Evolutionary conservation across 2,797 vertebrate genomes (phyloP).

Genomic region (Brotula barbata): DNA sequence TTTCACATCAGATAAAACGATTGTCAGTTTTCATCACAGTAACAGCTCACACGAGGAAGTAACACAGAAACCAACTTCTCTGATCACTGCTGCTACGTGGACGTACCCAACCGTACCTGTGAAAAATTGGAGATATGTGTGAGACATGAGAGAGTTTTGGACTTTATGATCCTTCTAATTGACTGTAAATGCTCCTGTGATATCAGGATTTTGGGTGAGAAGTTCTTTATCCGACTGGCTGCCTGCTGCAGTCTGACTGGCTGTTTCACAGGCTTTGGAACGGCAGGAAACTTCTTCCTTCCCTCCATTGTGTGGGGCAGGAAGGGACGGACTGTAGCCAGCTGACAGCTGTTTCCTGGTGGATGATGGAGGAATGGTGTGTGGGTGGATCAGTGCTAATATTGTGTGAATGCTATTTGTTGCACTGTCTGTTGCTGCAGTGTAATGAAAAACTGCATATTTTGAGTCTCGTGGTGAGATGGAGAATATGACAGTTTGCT

Average conservation of each 20-base stretch:
- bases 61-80: no score
- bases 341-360: conserved; percentile 84
- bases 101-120: no score
- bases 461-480: conserved; percentile 1
- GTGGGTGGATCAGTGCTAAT: conserved; percentile 35
- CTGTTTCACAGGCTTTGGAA: conserved; percentile 46
- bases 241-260: conserved; percentile 28
- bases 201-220: conserved; percentile 32
- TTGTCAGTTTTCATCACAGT: no score
- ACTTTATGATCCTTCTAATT: conserved; percentile 5
- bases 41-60: no score
- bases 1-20: no score
- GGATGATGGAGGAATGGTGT: conserved; percentile 67
- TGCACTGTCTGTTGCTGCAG: conserved; percentile 12
- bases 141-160: no score
- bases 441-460: conserved; percentile 23
- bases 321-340: conserved; percentile 85
- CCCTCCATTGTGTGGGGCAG: conserved; percentile 89
- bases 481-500: neutral
- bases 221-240: conserved; percentile 43
- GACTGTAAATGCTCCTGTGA: conserved; percentile 21
- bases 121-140: no score
- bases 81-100: no score
- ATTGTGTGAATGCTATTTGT: conserved; percentile 27
- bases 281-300: conserved; percentile 88